Conservation (phyloP, 2,797 vertebrate genomes). For the Acomys russatus region DNA sequence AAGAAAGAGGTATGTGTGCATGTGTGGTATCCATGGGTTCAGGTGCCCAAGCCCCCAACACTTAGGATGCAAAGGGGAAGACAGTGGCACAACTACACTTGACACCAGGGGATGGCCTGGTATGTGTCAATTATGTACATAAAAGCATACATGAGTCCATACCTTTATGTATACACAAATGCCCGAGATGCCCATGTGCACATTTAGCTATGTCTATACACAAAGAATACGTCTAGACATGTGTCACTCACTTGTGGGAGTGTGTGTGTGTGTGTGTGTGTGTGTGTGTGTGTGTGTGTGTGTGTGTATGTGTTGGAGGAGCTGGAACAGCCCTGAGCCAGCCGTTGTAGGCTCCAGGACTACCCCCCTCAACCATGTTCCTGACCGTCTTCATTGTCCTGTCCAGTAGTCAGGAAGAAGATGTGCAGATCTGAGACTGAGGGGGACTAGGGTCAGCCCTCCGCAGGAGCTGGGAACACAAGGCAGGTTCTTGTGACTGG, state of each 20-base stretch:
- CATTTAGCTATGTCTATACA: neutral
- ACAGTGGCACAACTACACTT: neutral
- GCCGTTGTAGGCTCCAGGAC: neutral
- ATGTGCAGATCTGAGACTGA: constrained; percentile 63
- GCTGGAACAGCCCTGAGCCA: neutral
- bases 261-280: neutral
- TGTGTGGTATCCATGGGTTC: neutral
- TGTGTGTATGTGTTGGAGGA: neutral
- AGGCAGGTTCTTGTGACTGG: neutral
- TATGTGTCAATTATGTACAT: neutral
- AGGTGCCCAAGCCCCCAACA: neutral
- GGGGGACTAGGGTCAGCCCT: neutral
- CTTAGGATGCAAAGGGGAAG: constrained; percentile 12
- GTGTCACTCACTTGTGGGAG: constrained; percentile 2
- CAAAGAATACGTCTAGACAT: neutral
- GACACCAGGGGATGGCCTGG: neutral
- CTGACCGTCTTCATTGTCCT: neutral
- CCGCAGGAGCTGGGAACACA: neutral
- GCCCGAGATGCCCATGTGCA: neutral
- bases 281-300: neutral
- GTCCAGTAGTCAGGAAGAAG: constrained; percentile 68
- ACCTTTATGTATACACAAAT: neutral
- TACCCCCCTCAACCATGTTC: neutral
- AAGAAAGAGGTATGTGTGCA: constrained; percentile 85
- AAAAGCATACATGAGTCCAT: neutral